Percentiles rank a stretch among this genome's conserved stretches.
Conservation (phyloP, 1,140 invertebrate species). For the Plodia interpunctella region DNA sequence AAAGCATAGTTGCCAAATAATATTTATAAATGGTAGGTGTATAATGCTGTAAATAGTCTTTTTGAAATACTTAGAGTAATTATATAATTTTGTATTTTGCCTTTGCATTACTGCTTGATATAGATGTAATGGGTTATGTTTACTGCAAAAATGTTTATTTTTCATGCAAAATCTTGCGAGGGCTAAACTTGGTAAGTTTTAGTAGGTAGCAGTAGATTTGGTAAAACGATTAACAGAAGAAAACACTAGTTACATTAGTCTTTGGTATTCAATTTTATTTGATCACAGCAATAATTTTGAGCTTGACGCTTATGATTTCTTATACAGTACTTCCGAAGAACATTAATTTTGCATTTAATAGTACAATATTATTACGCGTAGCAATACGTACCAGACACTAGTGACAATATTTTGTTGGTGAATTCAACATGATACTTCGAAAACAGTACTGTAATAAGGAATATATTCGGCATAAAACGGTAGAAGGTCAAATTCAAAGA, state of each 20-base stretch:
- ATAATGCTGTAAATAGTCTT: slow-evolving; percentile 64
- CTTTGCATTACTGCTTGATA: slow-evolving; percentile 37
- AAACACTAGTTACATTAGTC: no score
- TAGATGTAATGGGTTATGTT: slow-evolving; percentile 42
- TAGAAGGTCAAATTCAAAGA: no score
- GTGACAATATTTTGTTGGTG: no score
- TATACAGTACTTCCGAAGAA: no score
- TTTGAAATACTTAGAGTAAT: slow-evolving; percentile 30
- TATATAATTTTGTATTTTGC: slow-evolving; percentile 47
- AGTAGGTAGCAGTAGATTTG: not conserved
- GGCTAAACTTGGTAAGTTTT: slow-evolving; percentile 71
- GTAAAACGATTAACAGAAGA: no score
- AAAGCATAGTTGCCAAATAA: slow-evolving; percentile 72
- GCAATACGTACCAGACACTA: not conserved
- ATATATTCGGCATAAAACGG: no score
- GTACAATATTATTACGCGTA: not conserved
- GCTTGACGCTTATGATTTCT: no score
- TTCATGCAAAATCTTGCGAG: slow-evolving; percentile 74
- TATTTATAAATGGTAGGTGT: slow-evolving; percentile 50
- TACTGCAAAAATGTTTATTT: slow-evolving; percentile 68
- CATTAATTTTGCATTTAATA: not conserved
- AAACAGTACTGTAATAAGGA: no score
- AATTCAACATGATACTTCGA: no score
- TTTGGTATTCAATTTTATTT: no score
- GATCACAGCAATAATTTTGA: no score